Evolutionary conservation across 2,113 vertebrate species (phyloP), one percentile per base, ranked within the genome.

Genomic region (Seriola aureovittata): DNA sequence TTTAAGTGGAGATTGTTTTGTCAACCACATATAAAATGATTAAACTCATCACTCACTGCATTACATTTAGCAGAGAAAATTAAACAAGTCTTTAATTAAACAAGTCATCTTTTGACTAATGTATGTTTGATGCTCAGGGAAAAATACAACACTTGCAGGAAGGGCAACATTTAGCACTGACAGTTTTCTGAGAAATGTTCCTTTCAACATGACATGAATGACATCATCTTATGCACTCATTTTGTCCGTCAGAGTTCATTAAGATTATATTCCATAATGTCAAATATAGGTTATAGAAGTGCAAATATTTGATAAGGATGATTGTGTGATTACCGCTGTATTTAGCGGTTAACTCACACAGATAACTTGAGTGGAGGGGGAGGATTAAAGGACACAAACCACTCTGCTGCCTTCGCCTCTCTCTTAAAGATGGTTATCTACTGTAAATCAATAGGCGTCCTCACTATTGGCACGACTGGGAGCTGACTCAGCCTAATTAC

Each of bases 401-500:
- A 60, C 71, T 36, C 63, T 55, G 65, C 84, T 82, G 50, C 75
- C 76, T 74, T 38, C 34, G 25, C 78, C 71, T 60, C 88, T 89
- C 78, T 63, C 74, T 88, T 90, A 90, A 92, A 92, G 90, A 92
- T 85, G 86, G 88, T 89, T 91, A 94, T 95, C 90, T 93, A 90
- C 89, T 94, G 93, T 93, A 93, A 94, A 93, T 94, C 94, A 94
- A 94, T 95, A 87, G 60, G 62, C 73, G 74, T 74, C 52, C 75
- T 79, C 82, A 65, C 86, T 83, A 86, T 81, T 75, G 86, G 85
- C 86, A 85, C 64, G 55, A 80, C 68, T 77, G 54, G 36, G 64
- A 62, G 92, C 92, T 95, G 90, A 94, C 92, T 93, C 93, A 93
- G 94, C 90, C 93, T 95, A 93, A 95, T 95, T 93, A 93, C 89